These are phyloP conservation scores for Troides helena DNA, from an alignment of 2,888 invertebrate genomes.

Conservation along the genomic window DNA sequence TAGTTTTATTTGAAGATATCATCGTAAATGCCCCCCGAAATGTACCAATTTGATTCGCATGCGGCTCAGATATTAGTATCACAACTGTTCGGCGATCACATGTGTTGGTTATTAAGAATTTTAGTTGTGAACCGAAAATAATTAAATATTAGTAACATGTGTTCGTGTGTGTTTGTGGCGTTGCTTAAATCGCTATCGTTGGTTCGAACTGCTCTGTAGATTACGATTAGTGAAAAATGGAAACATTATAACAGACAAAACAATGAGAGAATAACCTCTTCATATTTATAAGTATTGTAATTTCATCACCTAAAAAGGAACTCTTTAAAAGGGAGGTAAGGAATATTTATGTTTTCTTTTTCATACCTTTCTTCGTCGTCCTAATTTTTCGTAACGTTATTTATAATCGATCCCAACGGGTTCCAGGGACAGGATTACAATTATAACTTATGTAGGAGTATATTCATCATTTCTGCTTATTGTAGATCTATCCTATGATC, in stretches of 20 bases:
- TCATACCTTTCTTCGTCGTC: no score
- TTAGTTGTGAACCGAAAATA: slow-evolving; percentile 23
- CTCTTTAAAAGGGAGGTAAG: no score
- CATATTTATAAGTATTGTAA: no score
- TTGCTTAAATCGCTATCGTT: background rate
- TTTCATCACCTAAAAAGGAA: no score
- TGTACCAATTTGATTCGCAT: slow-evolving; percentile 46
- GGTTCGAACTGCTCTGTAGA: background rate
- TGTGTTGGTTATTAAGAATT: slow-evolving; percentile 27
- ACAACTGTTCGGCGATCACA: slow-evolving; percentile 38
- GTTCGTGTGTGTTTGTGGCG: slow-evolving; percentile 1
- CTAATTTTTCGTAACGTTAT: no score
- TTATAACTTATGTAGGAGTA: no score
- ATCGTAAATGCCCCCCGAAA: slow-evolving; percentile 29
- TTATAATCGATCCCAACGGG: no score
- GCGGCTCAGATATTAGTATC: slow-evolving; percentile 42
- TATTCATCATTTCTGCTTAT: no score
- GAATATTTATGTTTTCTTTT: no score
- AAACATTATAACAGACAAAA: background rate
- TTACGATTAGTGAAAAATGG: background rate
- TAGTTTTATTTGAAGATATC: slow-evolving; percentile 4
- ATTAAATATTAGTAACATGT: slow-evolving; percentile 25
- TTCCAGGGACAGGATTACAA: no score
- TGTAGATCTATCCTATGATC: no score
- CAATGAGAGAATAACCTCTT: background rate